Conservation (phyloP, 2,797 vertebrate genomes). For the Siniperca obscura region DNA sequence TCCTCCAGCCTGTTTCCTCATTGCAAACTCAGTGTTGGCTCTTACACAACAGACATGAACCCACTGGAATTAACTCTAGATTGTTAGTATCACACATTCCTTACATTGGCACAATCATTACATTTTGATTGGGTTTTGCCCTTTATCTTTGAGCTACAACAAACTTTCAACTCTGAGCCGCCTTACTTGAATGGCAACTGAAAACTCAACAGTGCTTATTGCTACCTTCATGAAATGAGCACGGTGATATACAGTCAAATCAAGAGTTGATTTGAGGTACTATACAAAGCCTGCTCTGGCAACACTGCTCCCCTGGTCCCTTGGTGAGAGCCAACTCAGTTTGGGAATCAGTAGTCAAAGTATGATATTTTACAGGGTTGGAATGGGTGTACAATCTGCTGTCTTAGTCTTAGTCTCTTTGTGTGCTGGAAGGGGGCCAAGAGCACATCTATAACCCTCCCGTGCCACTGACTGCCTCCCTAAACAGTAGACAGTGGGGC, state of each 20-base stretch:
- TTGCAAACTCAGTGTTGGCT: conserved; percentile 7
- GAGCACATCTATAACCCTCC: conserved; percentile 66
- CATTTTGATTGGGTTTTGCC: not conserved
- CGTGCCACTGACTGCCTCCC: conserved; percentile 53
- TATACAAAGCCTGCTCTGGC: conserved; percentile 27
- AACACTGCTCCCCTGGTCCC: conserved; percentile 23
- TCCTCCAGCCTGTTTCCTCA: conserved; percentile 28
- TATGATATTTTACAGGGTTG: conserved; percentile 60
- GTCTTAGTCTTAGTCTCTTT: conserved; percentile 61
- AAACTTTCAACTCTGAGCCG: conserved; percentile 15
- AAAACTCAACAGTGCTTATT: not conserved
- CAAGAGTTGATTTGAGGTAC: conserved; percentile 45
- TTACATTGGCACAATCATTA: not conserved
- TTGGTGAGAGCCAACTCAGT: conserved; percentile 42
- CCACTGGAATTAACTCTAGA: conserved; percentile 12
- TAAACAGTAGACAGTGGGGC: conserved; percentile 59
- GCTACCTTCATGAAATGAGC: conserved; percentile 21
- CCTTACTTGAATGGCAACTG: not conserved
- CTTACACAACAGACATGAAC: conserved; percentile 13
- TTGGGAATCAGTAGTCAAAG: conserved; percentile 57
- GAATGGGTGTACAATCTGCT: conserved; percentile 55
- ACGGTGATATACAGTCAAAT: conserved; percentile 35
- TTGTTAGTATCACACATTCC: not conserved
- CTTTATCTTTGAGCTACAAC: conserved; percentile 3
- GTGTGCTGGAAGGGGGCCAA: conserved; percentile 67